These are phyloP conservation scores for Chlamydotis undulata DNA, from an alignment of 2,113 vertebrate genomes.

Conservation along the genomic window DNA sequence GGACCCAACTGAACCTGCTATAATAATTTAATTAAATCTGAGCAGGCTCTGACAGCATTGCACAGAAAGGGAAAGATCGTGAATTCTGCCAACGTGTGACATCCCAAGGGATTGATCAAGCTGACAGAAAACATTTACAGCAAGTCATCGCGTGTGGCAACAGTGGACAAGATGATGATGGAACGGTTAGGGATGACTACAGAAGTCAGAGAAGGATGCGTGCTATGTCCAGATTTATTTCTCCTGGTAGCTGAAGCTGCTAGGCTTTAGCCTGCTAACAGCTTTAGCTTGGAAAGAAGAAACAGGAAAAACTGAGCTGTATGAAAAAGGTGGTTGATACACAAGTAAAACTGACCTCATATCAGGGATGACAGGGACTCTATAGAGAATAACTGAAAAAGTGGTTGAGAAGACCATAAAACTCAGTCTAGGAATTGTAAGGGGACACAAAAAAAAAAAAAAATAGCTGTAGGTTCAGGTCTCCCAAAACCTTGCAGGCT, in stretches of 20 bases:
- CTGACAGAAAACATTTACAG: neutral
- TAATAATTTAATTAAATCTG: neutral
- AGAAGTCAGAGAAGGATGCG: neutral
- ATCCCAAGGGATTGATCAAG: neutral
- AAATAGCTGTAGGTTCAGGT: neutral
- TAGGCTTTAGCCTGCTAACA: neutral
- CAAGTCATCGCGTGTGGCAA: neutral
- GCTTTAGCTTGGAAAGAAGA: neutral
- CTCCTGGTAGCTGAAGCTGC: neutral
- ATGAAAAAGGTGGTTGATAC: neutral
- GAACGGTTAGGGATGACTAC: neutral
- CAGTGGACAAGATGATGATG: neutral
- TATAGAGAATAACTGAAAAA: neutral
- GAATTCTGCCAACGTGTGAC: neutral
- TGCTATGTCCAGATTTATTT: neutral
- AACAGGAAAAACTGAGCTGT: neutral
- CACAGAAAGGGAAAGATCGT: neutral
- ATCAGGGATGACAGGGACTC: neutral
- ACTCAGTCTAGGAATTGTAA: neutral
- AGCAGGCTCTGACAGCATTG: neutral
- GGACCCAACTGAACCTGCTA: neutral
- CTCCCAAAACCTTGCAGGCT: neutral
- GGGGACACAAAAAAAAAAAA: neutral
- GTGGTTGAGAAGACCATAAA: neutral
- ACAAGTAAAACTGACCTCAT: neutral